phyloP scores from a whole-genome alignment of 2,113 vertebrate species.

The Malurus elegans region DNA sequence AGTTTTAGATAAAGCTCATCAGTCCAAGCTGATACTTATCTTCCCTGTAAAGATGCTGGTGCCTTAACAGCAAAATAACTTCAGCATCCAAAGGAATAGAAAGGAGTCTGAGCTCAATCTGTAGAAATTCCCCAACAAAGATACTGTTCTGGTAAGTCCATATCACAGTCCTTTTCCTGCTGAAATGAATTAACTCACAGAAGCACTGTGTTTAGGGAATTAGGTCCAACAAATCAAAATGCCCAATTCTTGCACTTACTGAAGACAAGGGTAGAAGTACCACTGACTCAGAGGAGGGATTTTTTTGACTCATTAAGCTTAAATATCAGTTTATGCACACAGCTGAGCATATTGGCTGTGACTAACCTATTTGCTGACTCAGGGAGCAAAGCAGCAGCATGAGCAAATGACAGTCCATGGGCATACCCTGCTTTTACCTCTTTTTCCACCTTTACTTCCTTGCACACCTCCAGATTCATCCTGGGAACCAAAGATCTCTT shows the following conservation, averaged over 20 bases:
- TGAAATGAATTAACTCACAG: background rate
- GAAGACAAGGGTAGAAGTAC: background rate
- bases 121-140: background rate
- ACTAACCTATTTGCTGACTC: background rate
- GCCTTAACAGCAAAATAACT: background rate
- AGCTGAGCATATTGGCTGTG: background rate
- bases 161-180: background rate
- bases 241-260: background rate
- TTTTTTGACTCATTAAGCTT: background rate
- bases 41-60: background rate
- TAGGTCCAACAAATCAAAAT: background rate
- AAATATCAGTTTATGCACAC: background rate
- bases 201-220: background rate
- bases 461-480: background rate
- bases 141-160: fast-evolving
- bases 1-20: background rate
- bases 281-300: background rate
- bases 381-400: background rate
- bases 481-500: background rate
- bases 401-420: background rate
- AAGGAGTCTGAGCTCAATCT: background rate
- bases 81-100: background rate
- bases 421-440: background rate
- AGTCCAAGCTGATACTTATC: background rate
- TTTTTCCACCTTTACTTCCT: background rate